Conservation (phyloP, 92 coral and sea anemone species). For the Nematostella vectensis region DNA sequence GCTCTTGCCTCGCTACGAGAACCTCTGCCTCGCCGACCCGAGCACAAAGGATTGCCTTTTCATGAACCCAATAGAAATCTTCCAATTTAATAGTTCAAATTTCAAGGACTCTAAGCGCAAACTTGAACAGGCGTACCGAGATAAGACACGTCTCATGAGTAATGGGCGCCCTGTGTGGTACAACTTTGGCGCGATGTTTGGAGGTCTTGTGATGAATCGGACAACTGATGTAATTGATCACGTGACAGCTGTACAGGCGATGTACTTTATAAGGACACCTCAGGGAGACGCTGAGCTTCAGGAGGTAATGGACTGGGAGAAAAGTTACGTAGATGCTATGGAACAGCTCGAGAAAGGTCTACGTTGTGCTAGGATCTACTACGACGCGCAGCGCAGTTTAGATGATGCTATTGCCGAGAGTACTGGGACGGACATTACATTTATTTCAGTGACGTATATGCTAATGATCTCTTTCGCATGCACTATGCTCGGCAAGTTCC, state of each 20-base stretch:
- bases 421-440: constrained; percentile 59
- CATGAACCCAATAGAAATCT: constrained; percentile 44
- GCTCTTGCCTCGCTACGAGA: constrained; percentile 26
- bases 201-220: constrained; percentile 15
- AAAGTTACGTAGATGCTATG: constrained; percentile 24
- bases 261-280: constrained; percentile 34
- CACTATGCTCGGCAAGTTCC: constrained; percentile 57
- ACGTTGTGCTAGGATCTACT: constrained; percentile 28
- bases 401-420: constrained; percentile 79
- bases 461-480: constrained; percentile 79
- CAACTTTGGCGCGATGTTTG: constrained; percentile 36
- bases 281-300: constrained; percentile 10
- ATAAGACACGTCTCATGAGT: constrained; percentile 29
- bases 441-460: constrained; percentile 58
- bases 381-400: constrained; percentile 53
- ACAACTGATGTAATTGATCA: constrained; percentile 23
- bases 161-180: constrained; percentile 45
- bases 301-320: constrained; percentile 42
- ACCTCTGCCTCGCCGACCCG: constrained; percentile 32
- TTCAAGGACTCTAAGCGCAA: constrained; percentile 24
- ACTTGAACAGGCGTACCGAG: constrained; percentile 24
- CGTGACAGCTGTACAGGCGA: constrained; percentile 44
- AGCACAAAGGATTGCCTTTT: constrained; percentile 34
- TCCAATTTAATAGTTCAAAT: constrained; percentile 32
- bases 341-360: constrained; percentile 5